Conservation (phyloP, 2,888 invertebrate species). For the Pelosia muscerda region DNA sequence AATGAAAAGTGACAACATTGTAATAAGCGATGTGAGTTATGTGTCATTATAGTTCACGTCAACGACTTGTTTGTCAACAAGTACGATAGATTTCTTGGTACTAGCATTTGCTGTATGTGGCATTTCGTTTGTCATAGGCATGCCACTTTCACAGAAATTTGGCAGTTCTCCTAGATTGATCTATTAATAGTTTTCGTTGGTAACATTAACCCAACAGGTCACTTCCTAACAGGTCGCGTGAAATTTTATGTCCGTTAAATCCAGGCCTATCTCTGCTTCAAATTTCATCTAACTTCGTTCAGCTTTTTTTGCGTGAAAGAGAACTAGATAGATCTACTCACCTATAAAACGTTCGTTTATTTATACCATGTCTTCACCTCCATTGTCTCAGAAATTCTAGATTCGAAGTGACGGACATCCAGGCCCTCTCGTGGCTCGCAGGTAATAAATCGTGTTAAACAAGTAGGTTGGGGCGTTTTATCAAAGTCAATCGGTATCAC, state of each 20-base stretch:
- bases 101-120: not conserved
- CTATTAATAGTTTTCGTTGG: not conserved
- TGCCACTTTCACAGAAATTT: slow-evolving; percentile 5
- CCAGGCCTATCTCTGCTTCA: no score
- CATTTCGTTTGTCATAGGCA: not conserved
- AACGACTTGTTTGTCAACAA: slow-evolving; percentile 24
- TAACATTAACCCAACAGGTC: no score
- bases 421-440: slow-evolving; percentile 76
- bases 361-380: slow-evolving; percentile 32
- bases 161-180: not conserved
- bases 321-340: no score
- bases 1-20: slow-evolving; percentile 13
- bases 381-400: slow-evolving; percentile 51
- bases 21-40: slow-evolving; percentile 16
- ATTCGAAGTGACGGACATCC: slow-evolving; percentile 58
- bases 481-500: slow-evolving; percentile 85
- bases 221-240: no score
- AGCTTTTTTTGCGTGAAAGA: no score
- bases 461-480: slow-evolving; percentile 86
- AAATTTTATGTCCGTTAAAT: no score
- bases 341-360: no score
- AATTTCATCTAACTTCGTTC: no score
- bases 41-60: slow-evolving; percentile 20
- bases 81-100: not conserved
- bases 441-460: slow-evolving; percentile 86